Conservation (phyloP, 2,113 vertebrate species). For the Bubalus kerabau region DNA sequence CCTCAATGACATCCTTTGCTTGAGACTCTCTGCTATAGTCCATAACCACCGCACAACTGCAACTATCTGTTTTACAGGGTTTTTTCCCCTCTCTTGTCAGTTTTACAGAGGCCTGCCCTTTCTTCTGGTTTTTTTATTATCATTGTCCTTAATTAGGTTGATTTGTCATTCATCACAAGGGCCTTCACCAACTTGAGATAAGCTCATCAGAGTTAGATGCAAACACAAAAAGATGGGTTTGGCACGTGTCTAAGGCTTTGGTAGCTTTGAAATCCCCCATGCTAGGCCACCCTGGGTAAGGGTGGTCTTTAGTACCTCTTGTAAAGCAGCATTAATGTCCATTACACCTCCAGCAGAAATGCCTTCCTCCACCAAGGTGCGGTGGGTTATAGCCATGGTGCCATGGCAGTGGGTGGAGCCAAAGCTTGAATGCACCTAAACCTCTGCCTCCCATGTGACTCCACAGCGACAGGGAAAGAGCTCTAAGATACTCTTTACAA, state of each 20-base stretch:
- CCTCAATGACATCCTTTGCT: neutral
- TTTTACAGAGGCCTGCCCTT: neutral
- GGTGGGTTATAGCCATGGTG: neutral
- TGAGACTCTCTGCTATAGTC: neutral
- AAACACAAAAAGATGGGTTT: neutral
- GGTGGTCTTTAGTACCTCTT: neutral
- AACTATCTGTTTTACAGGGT: neutral
- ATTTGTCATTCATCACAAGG: neutral
- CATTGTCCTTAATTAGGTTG: neutral
- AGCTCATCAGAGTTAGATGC: neutral
- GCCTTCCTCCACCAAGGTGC: neutral
- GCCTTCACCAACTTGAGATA: neutral
- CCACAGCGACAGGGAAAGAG: neutral
- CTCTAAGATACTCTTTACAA: neutral
- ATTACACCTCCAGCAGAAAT: neutral
- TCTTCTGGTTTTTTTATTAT: neutral
- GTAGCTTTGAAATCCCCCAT: neutral
- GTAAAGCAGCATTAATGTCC: neutral
- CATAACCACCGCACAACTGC: neutral
- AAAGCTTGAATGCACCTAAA: neutral
- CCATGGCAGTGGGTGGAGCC: neutral
- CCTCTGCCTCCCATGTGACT: neutral
- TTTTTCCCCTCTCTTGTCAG: neutral
- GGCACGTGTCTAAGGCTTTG: neutral
- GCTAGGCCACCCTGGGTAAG: neutral